Evolutionary conservation across 2,113 vertebrate genomes (phyloP), one percentile per base, ranked within the genome.

Genomic region (Rhinichthys klamathensis): DNA sequence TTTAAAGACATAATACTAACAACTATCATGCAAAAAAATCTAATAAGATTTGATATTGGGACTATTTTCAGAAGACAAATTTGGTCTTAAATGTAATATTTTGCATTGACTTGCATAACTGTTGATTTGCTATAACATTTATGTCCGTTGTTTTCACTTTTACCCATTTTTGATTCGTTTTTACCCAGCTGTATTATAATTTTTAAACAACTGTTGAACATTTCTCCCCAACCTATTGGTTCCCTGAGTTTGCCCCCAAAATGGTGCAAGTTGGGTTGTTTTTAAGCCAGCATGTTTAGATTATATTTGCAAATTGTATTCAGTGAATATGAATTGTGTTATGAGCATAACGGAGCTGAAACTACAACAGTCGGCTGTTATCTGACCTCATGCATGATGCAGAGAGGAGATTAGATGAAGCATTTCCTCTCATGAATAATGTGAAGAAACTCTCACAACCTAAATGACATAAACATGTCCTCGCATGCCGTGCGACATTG

Each of bases 341-440:
- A 23, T 70, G 32, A 70, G 67, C 30, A 41, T 7, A 41, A 8
- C 38, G 38, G 38, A 41, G 38, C 38, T 8, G 38, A 41, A 41
- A 41, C 41, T 41, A 41, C 41, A 81, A 60, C 72, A 72, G 41
- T 9, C 2, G 8, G 3, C 67, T 23, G 67, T 70, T 38, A 38
- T 70, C 67, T 38, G 67, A 70, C 32, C 67, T 70, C 69, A 72
- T 72, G 38, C 69, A n/a, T 72, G 41, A 72, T 72, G 69, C 69
- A 44, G 35, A 6, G 35, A 38, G n/a, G 35, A 13, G 69, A 72
- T 72, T 72, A 72, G 69, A 72, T n/a, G 69, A 44, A 60, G 18
- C 18, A 23, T 60, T 60, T 60, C 56, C 23, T 60, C 56, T 60
- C 56, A 69, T 35, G 65, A 65, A 65, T 38, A 41, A 44, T 11